Conservation (phyloP, 1,140 invertebrate species). For the Drosophila prosaltans region DNA sequence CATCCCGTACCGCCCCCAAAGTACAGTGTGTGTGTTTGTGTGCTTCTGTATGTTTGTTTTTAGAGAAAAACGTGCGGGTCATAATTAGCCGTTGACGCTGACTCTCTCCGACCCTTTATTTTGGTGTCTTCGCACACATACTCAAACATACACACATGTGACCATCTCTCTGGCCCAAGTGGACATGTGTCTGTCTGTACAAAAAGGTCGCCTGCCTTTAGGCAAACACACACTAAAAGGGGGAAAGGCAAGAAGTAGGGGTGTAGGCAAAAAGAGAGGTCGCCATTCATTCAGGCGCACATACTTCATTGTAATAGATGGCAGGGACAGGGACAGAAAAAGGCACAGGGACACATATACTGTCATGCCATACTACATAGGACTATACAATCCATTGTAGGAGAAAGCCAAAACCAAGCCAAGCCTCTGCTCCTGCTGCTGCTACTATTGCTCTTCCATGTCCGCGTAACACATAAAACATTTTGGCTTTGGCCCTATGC, state of each 20-base stretch:
- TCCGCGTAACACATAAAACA: constrained; percentile 78
- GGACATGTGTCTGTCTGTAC: constrained; percentile 50
- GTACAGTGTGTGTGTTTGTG: constrained; percentile 5
- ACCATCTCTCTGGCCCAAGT: constrained; percentile 49
- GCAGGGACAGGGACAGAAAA: constrained; percentile 42
- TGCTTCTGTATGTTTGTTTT: constrained; percentile 62
- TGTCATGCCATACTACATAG: neutral
- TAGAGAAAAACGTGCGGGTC: constrained; percentile 76
- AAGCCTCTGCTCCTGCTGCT: neutral
- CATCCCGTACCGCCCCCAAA: constrained; percentile 11
- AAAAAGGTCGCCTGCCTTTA: constrained; percentile 70
- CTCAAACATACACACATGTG: constrained; percentile 28
- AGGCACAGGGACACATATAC: constrained; percentile 10
- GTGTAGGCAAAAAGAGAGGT: constrained; percentile 14
- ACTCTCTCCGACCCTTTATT: constrained; percentile 44
- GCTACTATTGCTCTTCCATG: constrained; percentile 14
- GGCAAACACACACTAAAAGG: constrained; percentile 44
- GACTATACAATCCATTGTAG: constrained; percentile 24
- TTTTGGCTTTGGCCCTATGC: constrained; percentile 44
- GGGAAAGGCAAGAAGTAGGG: neutral
- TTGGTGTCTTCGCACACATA: constrained; percentile 37
- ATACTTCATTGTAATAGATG: constrained; percentile 82
- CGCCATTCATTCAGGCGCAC: constrained; percentile 68
- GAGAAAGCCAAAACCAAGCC: constrained; percentile 15
- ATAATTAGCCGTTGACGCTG: constrained; percentile 78